phyloP scores from a whole-genome alignment of 2,113 vertebrate genomes.

The rat (Rattus norvegicus) region GRCr8 NC_086023.1:154541001-154541500 shows the following conservation, averaged over 20 bases:
- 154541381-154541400: background rate
- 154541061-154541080: background rate
- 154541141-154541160: background rate
- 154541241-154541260: background rate
- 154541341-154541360: background rate
- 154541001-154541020: background rate
- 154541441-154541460: background rate
- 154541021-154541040: background rate
- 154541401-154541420: background rate
- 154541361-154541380: background rate
- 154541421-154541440: background rate
- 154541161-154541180: background rate
- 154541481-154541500: background rate
- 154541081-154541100: background rate
- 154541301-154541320: background rate
- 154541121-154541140: background rate
- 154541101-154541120: slow-evolving; percentile 16
- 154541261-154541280: background rate
- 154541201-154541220: background rate
- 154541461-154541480: background rate
- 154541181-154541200: background rate
- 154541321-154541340: background rate
- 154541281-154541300: background rate
- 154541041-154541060: background rate
- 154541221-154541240: background rate